phyloP scores from a whole-genome alignment of 1,140 invertebrate species.

The Lycorma delicatula region DNA sequence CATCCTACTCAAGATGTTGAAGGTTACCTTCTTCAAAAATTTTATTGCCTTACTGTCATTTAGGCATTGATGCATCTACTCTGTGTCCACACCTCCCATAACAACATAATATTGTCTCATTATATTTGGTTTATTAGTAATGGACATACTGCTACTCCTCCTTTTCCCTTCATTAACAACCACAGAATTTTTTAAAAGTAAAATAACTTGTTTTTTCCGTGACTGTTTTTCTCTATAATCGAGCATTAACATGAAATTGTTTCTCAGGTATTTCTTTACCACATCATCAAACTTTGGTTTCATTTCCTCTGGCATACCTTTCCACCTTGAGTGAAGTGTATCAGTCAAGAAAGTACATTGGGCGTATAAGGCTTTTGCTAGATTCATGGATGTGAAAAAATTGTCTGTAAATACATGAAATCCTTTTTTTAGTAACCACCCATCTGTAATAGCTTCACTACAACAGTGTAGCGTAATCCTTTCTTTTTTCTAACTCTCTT shows the following conservation, averaged over 20 bases:
- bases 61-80: slow-evolving; percentile 2
- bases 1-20: too few relatives aligned
- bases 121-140: too few relatives aligned
- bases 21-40: not conserved
- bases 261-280: slow-evolving; percentile 6
- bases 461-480: not conserved
- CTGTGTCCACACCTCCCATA: not conserved
- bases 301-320: not conserved
- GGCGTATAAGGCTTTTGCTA: not conserved
- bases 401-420: not conserved
- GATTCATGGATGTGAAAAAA: not conserved
- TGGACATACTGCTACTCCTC: too few relatives aligned
- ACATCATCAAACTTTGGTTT: not conserved
- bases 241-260: not conserved
- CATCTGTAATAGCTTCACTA: not conserved
- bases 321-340: not conserved
- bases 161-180: not conserved
- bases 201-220: slow-evolving; percentile 14
- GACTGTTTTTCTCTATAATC: slow-evolving; percentile 10
- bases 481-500: not conserved
- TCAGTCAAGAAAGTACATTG: not conserved
- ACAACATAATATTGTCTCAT: not conserved
- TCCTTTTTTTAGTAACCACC: not conserved
- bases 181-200: slow-evolving; percentile 10
- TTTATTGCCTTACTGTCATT: not conserved